Percentiles rank a stretch among this genome's conserved stretches.
These are phyloP conservation scores for Melanaphis sacchari DNA, from an alignment of 1,140 invertebrate genomes.

Conservation along the genomic window DNA sequence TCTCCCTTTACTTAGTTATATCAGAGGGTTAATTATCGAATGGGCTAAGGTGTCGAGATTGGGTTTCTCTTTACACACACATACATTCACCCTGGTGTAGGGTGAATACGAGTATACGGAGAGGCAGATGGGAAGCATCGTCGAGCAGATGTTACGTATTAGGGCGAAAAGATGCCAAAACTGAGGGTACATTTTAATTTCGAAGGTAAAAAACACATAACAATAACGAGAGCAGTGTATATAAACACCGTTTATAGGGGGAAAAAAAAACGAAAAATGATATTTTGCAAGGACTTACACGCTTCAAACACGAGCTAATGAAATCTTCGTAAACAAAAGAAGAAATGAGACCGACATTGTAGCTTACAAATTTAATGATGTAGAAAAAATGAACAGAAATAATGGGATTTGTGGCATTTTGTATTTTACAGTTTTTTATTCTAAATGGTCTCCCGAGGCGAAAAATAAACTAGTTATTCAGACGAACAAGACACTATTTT, in stretches of 20 bases:
- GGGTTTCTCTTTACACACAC: constrained; percentile 27
- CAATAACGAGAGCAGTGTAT: not conserved
- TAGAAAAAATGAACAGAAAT: constrained; percentile 38
- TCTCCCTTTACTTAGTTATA: not conserved
- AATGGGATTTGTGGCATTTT: constrained; percentile 14
- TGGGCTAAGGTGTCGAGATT: constrained; percentile 53
- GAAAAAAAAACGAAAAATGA: not conserved
- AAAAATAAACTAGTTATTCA: constrained; percentile 45
- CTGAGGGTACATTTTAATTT: constrained; percentile 44
- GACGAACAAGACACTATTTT: not conserved
- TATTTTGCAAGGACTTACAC: not conserved
- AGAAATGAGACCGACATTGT: not conserved
- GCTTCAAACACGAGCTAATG: constrained; percentile 24
- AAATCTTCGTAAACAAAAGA: not conserved
- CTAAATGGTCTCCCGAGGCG: constrained; percentile 18
- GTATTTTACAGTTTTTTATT: constrained; percentile 36
- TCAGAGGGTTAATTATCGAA: constrained; percentile 55
- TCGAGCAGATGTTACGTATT: constrained; percentile 55
- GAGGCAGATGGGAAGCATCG: constrained; percentile 39
- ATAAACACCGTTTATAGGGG: constrained; percentile 24
- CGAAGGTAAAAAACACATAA: constrained; percentile 4
- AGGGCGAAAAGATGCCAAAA: constrained; percentile 35
- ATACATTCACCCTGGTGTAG: not conserved
- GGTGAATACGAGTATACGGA: not conserved
- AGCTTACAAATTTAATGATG: constrained; percentile 25